phyloP scores from a whole-genome alignment of 1,140 invertebrate species.

The Sogatella furcifera region DNA sequence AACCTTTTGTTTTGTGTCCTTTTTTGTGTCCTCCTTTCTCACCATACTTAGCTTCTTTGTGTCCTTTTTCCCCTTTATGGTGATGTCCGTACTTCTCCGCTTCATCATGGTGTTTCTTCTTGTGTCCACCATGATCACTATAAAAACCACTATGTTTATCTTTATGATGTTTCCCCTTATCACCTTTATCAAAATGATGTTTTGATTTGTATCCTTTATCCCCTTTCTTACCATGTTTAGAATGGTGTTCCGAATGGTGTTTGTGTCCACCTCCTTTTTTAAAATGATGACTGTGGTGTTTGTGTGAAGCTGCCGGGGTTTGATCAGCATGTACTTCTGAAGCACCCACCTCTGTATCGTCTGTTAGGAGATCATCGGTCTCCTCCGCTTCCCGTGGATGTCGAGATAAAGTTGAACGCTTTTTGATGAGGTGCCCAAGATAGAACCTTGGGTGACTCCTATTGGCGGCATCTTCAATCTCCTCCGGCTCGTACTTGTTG shows the following conservation, averaged over 20 bases:
- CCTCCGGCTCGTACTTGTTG: too few species aligned
- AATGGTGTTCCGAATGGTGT: constrained; percentile 48
- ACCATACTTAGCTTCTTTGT: constrained; percentile 60
- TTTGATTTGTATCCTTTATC: constrained; percentile 54
- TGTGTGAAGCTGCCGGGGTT: constrained; percentile 31
- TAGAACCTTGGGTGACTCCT: too few species aligned
- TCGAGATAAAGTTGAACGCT: too few species aligned
- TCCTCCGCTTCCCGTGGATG: background rate
- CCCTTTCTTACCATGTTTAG: constrained; percentile 49
- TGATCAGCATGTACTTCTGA: too few species aligned
- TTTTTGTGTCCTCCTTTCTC: constrained; percentile 50
- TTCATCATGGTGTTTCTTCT: constrained; percentile 64
- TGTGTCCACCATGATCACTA: constrained; percentile 57
- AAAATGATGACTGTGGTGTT: constrained; percentile 36
- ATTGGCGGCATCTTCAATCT: too few species aligned
- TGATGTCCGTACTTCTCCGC: constrained; percentile 53
- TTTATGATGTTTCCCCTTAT: constrained; percentile 59
- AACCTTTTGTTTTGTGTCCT: constrained; percentile 59
- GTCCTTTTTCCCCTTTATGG: constrained; percentile 59
- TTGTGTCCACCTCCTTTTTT: constrained; percentile 51
- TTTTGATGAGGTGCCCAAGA: too few species aligned
- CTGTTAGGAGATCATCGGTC: background rate
- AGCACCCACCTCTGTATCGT: too few species aligned
- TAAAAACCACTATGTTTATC: constrained; percentile 58
- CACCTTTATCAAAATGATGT: constrained; percentile 54